These are phyloP conservation scores for Semotilus atromaculatus DNA, from an alignment of 2,797 vertebrate species.

Conservation along the genomic window DNA sequence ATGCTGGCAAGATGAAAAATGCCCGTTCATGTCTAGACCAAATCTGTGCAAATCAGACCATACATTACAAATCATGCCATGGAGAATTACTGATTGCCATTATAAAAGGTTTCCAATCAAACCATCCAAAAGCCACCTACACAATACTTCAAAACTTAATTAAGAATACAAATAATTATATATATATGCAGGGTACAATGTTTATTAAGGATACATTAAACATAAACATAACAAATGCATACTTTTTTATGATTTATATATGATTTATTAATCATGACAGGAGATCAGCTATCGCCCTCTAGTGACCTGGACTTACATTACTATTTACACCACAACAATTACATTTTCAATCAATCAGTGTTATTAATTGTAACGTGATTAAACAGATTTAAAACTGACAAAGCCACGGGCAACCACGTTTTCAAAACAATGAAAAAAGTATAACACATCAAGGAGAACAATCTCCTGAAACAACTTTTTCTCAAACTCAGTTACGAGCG, in stretches of 20 bases:
- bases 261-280: neutral
- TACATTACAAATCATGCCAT: neutral
- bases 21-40: neutral
- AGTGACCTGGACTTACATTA: neutral
- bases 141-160: neutral
- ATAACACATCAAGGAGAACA: neutral
- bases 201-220: neutral
- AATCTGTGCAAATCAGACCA: neutral
- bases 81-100: neutral
- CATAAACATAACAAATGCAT: neutral
- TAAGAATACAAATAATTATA: neutral
- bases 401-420: neutral
- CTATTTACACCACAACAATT: neutral
- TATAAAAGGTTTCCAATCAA: neutral
- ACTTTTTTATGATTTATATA: too few relatives aligned
- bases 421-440: neutral
- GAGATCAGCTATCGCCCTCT: neutral
- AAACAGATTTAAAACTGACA: neutral
- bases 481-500: neutral
- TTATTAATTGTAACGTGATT: constrained; percentile 1
- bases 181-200: too few relatives aligned
- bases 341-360: neutral
- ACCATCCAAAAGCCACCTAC: neutral
- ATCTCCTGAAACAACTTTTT: constrained; percentile 15
- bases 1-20: neutral